Percentiles rank a stretch among this genome's conserved stretches.
Evolutionary conservation across 2,888 invertebrate genomes (phyloP).

Genomic region (Drosophila differens): DNA sequence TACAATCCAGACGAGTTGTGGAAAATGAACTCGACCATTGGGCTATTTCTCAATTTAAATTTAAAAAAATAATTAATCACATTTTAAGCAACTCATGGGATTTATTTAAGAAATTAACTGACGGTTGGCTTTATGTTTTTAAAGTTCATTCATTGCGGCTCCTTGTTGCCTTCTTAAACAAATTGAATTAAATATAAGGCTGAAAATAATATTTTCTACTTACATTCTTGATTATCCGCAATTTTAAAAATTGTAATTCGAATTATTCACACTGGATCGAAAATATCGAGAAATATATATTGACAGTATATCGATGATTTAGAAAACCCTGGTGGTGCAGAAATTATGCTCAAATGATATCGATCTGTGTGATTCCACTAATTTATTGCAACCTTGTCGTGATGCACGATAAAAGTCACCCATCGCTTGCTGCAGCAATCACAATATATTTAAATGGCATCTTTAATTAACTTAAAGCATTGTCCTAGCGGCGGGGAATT

Average conservation of each 20-base stretch:
- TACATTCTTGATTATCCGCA: background rate
- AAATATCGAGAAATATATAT: background rate
- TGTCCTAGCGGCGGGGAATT: conserved; percentile 3
- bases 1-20: background rate
- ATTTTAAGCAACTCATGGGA: too few species aligned
- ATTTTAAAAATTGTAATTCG: background rate
- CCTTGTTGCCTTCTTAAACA: background rate
- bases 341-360: background rate
- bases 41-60: background rate
- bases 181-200: too few species aligned
- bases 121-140: too few species aligned
- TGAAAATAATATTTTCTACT: background rate
- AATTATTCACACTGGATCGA: background rate
- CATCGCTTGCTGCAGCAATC: conserved; percentile 14
- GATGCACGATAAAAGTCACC: background rate
- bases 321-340: background rate
- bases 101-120: too few species aligned
- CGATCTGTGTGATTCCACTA: background rate
- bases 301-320: background rate
- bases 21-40: background rate
- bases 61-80: background rate
- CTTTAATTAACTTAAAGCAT: conserved; percentile 51
- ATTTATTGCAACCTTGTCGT: background rate
- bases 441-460: conserved; percentile 60
- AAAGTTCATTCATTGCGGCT: too few species aligned